Conservation (phyloP, 1,140 invertebrate species). For the Aplysia californica region DNA sequence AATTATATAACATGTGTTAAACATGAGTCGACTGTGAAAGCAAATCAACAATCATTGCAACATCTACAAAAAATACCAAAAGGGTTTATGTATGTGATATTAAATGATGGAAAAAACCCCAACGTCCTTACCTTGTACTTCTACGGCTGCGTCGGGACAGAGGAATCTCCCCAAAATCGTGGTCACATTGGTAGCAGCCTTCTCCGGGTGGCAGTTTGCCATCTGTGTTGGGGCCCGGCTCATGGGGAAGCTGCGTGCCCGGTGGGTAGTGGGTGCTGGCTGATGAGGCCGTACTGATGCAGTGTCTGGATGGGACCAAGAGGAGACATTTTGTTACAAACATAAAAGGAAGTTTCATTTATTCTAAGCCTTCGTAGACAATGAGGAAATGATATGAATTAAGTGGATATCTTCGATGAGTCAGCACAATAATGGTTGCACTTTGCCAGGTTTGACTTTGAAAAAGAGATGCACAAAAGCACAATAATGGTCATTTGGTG, state of each 20-base stretch:
- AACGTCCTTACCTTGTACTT: slow-evolving; percentile 27
- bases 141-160: slow-evolving; percentile 47
- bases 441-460: no score
- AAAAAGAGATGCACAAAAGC: no score
- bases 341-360: not conserved
- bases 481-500: no score
- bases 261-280: slow-evolving; percentile 64
- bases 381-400: no score
- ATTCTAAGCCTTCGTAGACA: not conserved
- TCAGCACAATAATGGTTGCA: no score
- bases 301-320: slow-evolving; percentile 82
- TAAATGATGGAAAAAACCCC: no score
- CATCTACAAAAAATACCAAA: no score
- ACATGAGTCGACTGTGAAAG: no score
- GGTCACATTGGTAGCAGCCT: slow-evolving; percentile 89
- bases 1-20: no score
- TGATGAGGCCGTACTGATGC: slow-evolving; percentile 80
- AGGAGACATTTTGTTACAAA: not conserved
- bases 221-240: slow-evolving; percentile 57
- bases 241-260: slow-evolving; percentile 52
- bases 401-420: no score
- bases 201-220: slow-evolving; percentile 86
- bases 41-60: no score
- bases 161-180: slow-evolving; percentile 55
- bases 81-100: no score